Evolutionary conservation across 2,113 vertebrate species (phyloP), one percentile per base, ranked within the genome.

Genomic region (Formicarius rufipectus): DNA sequence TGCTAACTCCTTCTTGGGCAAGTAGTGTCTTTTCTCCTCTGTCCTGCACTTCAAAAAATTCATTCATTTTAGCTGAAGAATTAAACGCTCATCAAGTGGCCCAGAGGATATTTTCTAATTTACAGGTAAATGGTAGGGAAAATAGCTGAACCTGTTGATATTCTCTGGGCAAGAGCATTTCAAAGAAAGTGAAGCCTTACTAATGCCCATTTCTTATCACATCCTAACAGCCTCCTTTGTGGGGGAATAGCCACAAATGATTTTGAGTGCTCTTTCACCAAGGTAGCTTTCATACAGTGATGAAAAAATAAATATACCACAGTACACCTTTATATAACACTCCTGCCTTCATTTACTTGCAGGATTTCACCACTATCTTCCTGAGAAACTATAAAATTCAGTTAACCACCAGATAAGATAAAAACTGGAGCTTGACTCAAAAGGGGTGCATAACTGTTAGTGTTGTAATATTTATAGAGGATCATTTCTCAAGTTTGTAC

Each of bases 321-420:
- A 40, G 56, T 64, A 84, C 31, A 94, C 86, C 73, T 94, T 93
- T 94, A 62, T 90, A 56, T 75, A 87, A 95, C 53, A 49, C 30
- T 90, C 42, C 49, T 94, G 84, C 64, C 85, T 94, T 94, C 80
- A 84, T 92, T 88, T 95, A 64, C 33, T 22, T 49, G 40, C 4
- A 14, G 37, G 62, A 84, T 92, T 95, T 96, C 60, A 93, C 64
- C 92, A 72, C 68, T 88, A 2, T 84, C 58, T 92, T 93, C 90
- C 82, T 78, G 60, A 94, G 60, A 96, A 88, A 49, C 64, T 90
- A 44, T 21, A 58, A 64, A 81, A 60, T 88, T 92, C 79, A 90
- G 76, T 88, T 96, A 78, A 47, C 55, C 63, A 69, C 33, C 3
- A 1, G 73, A 84, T 79, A 75, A 91, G 71, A 91, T 80, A 90